phyloP scores from a whole-genome alignment of 2,113 vertebrate species.

The Gopherus flavomarginatus region DNA sequence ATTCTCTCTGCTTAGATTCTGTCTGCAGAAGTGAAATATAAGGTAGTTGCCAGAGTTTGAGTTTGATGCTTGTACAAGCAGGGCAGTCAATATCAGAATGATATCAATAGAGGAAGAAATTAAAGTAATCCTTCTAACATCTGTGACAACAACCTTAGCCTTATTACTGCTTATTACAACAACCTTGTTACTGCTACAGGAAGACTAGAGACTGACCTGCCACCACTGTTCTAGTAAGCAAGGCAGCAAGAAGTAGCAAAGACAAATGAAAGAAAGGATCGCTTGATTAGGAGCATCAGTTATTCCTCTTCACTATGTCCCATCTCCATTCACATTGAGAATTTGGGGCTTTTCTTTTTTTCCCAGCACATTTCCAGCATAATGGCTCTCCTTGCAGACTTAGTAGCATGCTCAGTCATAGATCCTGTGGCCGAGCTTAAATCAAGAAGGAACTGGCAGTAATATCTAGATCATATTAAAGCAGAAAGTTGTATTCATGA shows the following conservation, averaged over 20 bases:
- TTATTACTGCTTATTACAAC: too few species aligned
- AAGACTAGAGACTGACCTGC: not conserved
- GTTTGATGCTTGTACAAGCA: not conserved
- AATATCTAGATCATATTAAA: not conserved
- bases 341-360: not conserved
- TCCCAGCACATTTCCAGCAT: not conserved
- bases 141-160: too few species aligned
- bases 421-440: not conserved
- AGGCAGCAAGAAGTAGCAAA: not conserved
- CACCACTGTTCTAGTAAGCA: not conserved
- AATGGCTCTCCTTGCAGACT: not conserved
- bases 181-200: not conserved
- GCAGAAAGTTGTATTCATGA: not conserved
- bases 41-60: not conserved
- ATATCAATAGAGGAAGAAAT: not conserved
- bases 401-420: not conserved
- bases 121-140: too few species aligned
- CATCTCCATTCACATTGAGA: not conserved
- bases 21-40: not conserved
- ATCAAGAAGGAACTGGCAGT: not conserved
- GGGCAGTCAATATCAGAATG: not conserved
- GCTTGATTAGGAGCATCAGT: not conserved
- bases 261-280: not conserved
- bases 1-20: not conserved
- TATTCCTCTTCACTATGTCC: not conserved